phyloP scores from a whole-genome alignment of 2,888 invertebrate species.

The Thalpophila matura region DNA sequence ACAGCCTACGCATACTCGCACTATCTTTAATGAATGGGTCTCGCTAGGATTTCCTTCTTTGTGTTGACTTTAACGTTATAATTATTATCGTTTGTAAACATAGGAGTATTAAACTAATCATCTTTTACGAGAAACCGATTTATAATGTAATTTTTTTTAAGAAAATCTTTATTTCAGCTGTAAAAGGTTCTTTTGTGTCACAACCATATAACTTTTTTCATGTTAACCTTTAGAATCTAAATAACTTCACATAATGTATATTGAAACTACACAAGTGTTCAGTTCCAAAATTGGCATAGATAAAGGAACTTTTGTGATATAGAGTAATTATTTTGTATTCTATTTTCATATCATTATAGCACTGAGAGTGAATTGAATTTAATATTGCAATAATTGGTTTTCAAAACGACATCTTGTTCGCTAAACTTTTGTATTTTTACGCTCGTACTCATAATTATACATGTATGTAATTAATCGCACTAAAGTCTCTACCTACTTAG shows the following conservation, averaged over 20 bases:
- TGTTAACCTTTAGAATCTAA: too few species aligned
- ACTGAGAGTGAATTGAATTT: too few species aligned
- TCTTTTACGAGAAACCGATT: not conserved
- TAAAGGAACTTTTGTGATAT: too few species aligned
- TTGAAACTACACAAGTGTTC: too few species aligned
- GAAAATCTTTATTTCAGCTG: not conserved
- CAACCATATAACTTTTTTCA: too few species aligned
- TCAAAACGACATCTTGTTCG: too few species aligned
- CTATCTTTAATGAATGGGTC: constrained; percentile 52
- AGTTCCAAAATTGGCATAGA: too few species aligned
- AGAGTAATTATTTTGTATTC: too few species aligned
- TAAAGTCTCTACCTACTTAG: not conserved
- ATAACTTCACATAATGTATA: too few species aligned
- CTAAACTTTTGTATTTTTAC: too few species aligned
- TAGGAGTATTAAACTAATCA: not conserved
- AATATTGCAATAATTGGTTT: too few species aligned
- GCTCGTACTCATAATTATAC: not conserved
- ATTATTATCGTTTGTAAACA: constrained; percentile 42
- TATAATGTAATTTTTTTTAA: not conserved
- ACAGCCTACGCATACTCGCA: constrained; percentile 40
- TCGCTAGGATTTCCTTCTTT: constrained; percentile 39
- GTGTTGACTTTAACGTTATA: constrained; percentile 30
- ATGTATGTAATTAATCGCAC: not conserved
- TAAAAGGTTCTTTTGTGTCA: not conserved
- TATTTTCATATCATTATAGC: too few species aligned